Evolutionary conservation across 2,797 vertebrate species (phyloP).

Genomic region (Hemitrygon akajei): DNA sequence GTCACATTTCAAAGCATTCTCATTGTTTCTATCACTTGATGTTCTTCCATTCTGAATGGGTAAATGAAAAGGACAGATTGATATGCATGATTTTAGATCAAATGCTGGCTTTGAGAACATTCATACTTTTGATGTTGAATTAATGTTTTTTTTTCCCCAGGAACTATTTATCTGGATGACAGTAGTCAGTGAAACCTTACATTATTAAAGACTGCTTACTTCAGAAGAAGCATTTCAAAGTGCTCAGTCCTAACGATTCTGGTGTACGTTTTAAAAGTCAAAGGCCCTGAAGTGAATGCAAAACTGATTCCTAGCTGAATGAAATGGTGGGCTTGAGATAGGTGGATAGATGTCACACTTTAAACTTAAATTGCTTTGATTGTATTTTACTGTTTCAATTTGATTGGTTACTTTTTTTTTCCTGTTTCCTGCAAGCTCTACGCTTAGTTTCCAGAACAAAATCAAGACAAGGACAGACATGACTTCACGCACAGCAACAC

Average conservation of each 20-base stretch:
- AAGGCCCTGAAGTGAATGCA: not conserved
- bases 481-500: too few species aligned
- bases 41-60: not conserved
- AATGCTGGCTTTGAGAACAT: slow-evolving; percentile 29
- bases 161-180: not conserved
- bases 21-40: slow-evolving; percentile 8
- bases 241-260: not conserved
- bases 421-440: not conserved
- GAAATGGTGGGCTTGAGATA: not conserved
- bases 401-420: not conserved
- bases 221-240: not conserved
- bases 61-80: not conserved
- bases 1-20: slow-evolving; percentile 3
- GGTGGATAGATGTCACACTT: not conserved
- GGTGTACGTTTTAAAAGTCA: not conserved
- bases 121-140: slow-evolving; percentile 25
- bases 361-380: too few species aligned
- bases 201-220: slow-evolving; percentile 18
- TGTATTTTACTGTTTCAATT: too few species aligned
- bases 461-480: not conserved
- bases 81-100: slow-evolving; percentile 24
- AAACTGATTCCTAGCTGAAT: not conserved
- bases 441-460: not conserved
- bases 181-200: not conserved
- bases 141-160: not conserved